These are phyloP conservation scores for Scatophagus argus DNA, from an alignment of 2,113 vertebrate species.

Conservation along the genomic window DNA sequence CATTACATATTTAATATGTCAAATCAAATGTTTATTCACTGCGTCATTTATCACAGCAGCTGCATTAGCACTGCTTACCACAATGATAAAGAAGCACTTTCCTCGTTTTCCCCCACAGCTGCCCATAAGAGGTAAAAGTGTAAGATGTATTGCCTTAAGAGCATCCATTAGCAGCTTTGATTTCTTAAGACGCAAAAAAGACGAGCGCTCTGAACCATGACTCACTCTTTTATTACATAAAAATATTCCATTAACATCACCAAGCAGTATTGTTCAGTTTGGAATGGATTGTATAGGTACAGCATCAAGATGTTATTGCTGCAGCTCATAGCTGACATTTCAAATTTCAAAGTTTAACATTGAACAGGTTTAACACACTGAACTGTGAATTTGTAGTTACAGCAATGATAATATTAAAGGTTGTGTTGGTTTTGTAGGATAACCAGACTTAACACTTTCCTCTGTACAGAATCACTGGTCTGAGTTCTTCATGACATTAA, in stretches of 20 bases:
- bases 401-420: background rate
- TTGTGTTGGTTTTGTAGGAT: no score
- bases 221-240: constrained; percentile 46
- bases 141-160: constrained; percentile 22
- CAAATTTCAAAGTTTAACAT: background rate
- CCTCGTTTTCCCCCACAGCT: background rate
- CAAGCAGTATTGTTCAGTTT: background rate
- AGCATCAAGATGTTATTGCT: background rate
- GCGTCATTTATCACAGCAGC: background rate
- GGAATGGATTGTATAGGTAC: constrained; percentile 33
- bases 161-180: constrained; percentile 20
- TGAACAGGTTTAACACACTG: background rate
- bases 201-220: background rate
- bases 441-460: no score
- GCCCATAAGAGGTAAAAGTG: background rate
- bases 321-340: background rate
- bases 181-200: constrained; percentile 8
- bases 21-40: background rate
- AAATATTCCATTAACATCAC: background rate
- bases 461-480: no score
- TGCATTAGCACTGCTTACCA: background rate
- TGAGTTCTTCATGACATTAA: no score
- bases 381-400: background rate
- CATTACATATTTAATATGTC: background rate
- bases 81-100: background rate